Percentiles rank a stretch among this genome's conserved stretches.
Conservation (phyloP, 2,797 vertebrate species). For the Sylvia borin region DNA sequence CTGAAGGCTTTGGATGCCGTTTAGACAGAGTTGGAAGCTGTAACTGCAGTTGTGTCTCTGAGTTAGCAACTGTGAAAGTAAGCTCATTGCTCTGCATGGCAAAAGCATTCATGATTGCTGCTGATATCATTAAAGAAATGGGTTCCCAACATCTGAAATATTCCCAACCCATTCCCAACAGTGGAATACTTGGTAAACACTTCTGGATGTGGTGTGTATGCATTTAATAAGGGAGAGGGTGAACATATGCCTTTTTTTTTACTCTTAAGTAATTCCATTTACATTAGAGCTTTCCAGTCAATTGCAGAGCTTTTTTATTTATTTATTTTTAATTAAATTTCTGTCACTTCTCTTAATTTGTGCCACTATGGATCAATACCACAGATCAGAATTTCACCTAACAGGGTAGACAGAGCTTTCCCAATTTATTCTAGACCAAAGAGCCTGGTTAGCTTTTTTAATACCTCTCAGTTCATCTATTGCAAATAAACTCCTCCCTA, state of each 20-base stretch:
- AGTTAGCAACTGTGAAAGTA: not conserved
- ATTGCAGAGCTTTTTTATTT: not conserved
- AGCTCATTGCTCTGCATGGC: not conserved
- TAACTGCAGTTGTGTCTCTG: not conserved
- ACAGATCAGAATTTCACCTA: not conserved
- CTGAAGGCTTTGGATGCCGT: not conserved
- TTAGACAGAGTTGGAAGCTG: not conserved
- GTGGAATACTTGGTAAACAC: not conserved
- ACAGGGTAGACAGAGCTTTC: not conserved
- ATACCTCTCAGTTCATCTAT: not conserved
- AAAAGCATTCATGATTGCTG: not conserved
- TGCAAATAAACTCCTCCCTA: not conserved
- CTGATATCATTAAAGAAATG: not conserved
- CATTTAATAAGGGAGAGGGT: not conserved
- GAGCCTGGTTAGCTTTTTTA: not conserved
- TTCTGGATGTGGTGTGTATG: not conserved
- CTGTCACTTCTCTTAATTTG: not conserved
- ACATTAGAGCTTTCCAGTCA: not conserved
- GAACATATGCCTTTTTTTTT: not conserved
- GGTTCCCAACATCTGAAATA: not conserved
- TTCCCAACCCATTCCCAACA: not conserved
- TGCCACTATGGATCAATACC: not conserved
- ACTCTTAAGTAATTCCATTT: not conserved
- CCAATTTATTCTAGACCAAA: not conserved
- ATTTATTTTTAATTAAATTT: not conserved